Evolutionary conservation across 2,888 invertebrate species (phyloP), one percentile per base, ranked within the genome.

Genomic region (Acholoe squamosa): DNA sequence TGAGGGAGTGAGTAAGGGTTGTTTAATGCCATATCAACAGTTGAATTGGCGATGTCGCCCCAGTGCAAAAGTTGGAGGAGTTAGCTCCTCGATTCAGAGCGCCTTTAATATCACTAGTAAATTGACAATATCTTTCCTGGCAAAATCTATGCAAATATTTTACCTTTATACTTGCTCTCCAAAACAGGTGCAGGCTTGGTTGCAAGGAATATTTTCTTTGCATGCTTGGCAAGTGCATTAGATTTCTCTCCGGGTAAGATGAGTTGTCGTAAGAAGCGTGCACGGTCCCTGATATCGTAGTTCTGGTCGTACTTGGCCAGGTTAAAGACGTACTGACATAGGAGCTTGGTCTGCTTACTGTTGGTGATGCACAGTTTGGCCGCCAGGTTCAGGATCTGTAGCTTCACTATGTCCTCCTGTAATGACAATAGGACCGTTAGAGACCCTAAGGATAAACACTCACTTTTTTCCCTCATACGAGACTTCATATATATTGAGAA

Each of bases 231-330:
- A 34, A 98, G 96, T 52, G 94, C 93, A 89, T 94, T 94, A 88
- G 96, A 90, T 96, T 96, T 71, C 25, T 92, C 97, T 96, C 22
- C 96, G 16, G 97, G 97, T 93, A 98, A 97, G 51, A 98, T 97
- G 93, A 98, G 97, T 92, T 97, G 97, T 22, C 98, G 97, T 90
- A 99, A 96, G 95, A 99, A 97, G 34, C 99, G 97, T 5, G 99
- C 98, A 16, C 99, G 97, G 96, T 99, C 99, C 34, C 99, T 97
- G 90, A 99, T 98, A 96, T 99, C 99, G 95, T 99, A 99, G 96
- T 98, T 99, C 93, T 98, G 98, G 96, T 99, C 99, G 96, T 99
- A 99, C 89, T 98, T 98, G 0, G 99, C 99, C 94, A 99, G 96
- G 93, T 96, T 98, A 94, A 99, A 98, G 76, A 99, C 98, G 96